Base-by-base conservation (phyloP, 2,113 vertebrate species). In the Charina bottae region DNA sequence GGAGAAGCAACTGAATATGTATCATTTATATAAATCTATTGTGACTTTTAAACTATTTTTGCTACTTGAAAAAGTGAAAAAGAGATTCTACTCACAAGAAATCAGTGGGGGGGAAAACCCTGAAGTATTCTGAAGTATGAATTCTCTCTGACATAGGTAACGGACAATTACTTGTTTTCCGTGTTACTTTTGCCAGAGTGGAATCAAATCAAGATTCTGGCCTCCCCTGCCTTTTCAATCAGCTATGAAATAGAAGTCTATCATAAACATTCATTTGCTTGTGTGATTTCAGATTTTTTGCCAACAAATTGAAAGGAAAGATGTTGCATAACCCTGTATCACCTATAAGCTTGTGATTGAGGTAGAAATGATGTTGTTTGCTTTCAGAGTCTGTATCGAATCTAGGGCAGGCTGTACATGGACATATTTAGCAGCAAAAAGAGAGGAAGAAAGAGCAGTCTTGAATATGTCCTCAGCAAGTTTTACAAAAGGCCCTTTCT, bases 1-100 rank as follows among this genome's bases (percentile, higher is more conserved):
- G 37, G 28, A 11, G 49, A 91, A 89, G 58, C 60, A 92, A 90
- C 56, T 89, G 54, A 84, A 64, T 55, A 89, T 94, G 94, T 93
- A 87, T 0, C 13, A 93, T 26, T 85, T 92, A 94, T 95, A 95
- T 94, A 95, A 93, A 72, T 26, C 93, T 92, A 72, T 95, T 92
- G 94, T 90, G 46, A 46, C 49, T 78, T 60, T 24, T 78, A 83
- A 90, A 91, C 89, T 90, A 90, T 93, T 93, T 91, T 89, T 56
- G 91, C 19, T 68, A 83, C 68, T 93, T 90, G 84, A 89, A 85
- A 94, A 95, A 95, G 93, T 93, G 84, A 94, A 95, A 86, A 94
- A 94, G 93, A 94, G 93, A 92, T 96, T 93, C 83, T 54, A 37
- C 24, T 85, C 83, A 93, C 90, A 12, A 94, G 92, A 85, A 92